phyloP scores from a whole-genome alignment of 2,888 invertebrate species.

The Macrophya annulata region DNA sequence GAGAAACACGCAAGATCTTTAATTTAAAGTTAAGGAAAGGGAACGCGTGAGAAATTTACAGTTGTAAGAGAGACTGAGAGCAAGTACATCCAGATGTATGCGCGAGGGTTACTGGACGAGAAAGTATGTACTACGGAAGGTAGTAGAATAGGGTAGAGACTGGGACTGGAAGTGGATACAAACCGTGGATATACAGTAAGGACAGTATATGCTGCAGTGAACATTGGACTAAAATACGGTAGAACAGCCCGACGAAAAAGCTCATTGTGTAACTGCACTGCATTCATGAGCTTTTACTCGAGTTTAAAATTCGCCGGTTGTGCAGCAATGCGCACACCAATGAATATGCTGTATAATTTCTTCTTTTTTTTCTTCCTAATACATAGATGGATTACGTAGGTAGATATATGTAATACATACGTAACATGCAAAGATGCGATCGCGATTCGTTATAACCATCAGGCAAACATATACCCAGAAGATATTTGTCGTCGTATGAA shows the following conservation, averaged over 20 bases:
- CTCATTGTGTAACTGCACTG: slow-evolving; percentile 42
- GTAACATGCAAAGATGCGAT: background rate
- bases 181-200: background rate
- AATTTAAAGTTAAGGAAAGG: background rate
- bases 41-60: background rate
- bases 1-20: background rate
- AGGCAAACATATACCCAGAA: background rate
- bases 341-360: slow-evolving; percentile 5
- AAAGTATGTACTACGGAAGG: background rate
- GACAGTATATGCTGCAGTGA: slow-evolving; percentile 10
- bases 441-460: slow-evolving; percentile 30
- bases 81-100: background rate
- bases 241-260: slow-evolving; percentile 29
- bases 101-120: slow-evolving; percentile 6
- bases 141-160: background rate
- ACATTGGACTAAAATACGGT: slow-evolving; percentile 18
- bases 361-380: no score
- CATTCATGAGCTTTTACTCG: slow-evolving; percentile 44
- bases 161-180: background rate
- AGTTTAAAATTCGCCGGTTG: slow-evolving; percentile 26
- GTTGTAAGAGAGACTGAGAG: background rate
- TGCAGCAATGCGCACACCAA: slow-evolving; percentile 27
- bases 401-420: background rate
- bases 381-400: background rate
- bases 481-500: slow-evolving; percentile 22